Conservation (phyloP, 2,888 invertebrate species). For the Andrena chrysosceles region DNA sequence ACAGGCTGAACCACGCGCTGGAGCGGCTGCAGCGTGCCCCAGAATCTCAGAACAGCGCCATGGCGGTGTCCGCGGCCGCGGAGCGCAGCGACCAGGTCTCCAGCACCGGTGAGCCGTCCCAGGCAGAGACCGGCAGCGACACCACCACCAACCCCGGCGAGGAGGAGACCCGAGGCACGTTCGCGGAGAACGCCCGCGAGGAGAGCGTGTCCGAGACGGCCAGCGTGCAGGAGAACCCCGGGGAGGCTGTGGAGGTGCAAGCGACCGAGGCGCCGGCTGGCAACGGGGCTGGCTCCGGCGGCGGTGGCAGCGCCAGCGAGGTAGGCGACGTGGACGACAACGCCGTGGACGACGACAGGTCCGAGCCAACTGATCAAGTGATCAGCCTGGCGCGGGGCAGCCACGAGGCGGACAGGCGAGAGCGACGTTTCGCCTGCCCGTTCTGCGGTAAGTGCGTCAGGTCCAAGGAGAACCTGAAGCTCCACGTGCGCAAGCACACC, state of each 20-base stretch:
- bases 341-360: slow-evolving; percentile 85
- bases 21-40: slow-evolving; percentile 91
- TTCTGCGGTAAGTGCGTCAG: slow-evolving; percentile 96
- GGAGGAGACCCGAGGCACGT: slow-evolving; percentile 78
- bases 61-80: slow-evolving; percentile 72
- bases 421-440: slow-evolving; percentile 92
- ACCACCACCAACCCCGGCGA: slow-evolving; percentile 87
- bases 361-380: slow-evolving; percentile 53
- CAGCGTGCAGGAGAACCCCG: slow-evolving; percentile 75
- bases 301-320: slow-evolving; percentile 67
- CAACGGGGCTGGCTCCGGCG: slow-evolving; percentile 26
- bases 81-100: slow-evolving; percentile 89
- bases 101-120: slow-evolving; percentile 90
- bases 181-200: slow-evolving; percentile 78
- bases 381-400: slow-evolving; percentile 66
- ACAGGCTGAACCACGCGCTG: slow-evolving; percentile 93
- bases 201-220: slow-evolving; percentile 79
- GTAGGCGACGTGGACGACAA: slow-evolving; percentile 84
- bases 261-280: slow-evolving; percentile 46
- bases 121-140: slow-evolving; percentile 86
- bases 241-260: slow-evolving; percentile 62
- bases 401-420: slow-evolving; percentile 80
- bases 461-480: slow-evolving; percentile 94
- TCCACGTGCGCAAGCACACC: slow-evolving; percentile 94
- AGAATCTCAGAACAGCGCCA: slow-evolving; percentile 72